phyloP scores from a whole-genome alignment of 2,888 invertebrate species.

The Operophtera brumata region DNA sequence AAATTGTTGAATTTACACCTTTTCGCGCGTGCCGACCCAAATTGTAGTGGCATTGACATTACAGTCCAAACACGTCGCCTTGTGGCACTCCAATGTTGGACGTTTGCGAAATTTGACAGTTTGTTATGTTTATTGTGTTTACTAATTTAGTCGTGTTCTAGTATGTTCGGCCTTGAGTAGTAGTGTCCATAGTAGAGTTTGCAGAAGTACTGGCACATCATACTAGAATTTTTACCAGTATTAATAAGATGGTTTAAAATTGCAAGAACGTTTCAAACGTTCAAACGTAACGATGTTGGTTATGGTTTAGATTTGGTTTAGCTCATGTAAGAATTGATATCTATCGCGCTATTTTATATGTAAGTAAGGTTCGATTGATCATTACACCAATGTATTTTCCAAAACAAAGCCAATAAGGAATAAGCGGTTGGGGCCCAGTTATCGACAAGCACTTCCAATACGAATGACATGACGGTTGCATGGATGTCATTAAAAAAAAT shows the following conservation, averaged over 20 bases:
- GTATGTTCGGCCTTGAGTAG: slow-evolving; percentile 44
- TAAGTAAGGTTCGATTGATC: too few species aligned
- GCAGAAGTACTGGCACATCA: slow-evolving; percentile 25
- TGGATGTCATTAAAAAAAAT: too few species aligned
- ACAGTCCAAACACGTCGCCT: slow-evolving; percentile 43
- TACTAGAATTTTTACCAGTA: neutral
- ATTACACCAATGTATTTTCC: too few species aligned
- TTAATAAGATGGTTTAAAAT: neutral
- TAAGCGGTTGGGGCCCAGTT: too few species aligned
- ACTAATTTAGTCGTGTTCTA: slow-evolving; percentile 47
- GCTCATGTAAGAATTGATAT: too few species aligned
- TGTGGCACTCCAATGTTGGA: slow-evolving; percentile 36
- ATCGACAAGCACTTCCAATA: too few species aligned
- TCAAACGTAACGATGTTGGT: too few species aligned
- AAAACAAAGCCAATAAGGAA: too few species aligned
- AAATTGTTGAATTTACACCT: slow-evolving; percentile 16
- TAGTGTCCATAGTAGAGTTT: slow-evolving; percentile 17
- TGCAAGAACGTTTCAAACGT: too few species aligned
- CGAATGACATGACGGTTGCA: too few species aligned
- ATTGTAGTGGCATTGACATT: slow-evolving; percentile 50
- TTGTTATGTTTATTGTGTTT: slow-evolving; percentile 40
- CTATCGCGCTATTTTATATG: too few species aligned
- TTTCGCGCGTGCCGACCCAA: slow-evolving; percentile 36
- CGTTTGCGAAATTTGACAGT: slow-evolving; percentile 39
- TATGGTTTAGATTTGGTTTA: too few species aligned